Percentiles rank a stretch among this genome's conserved stretches.
These are phyloP conservation scores for Dissostichus mawsoni DNA, from an alignment of 2,113 vertebrate species.

Conservation along the genomic window DNA sequence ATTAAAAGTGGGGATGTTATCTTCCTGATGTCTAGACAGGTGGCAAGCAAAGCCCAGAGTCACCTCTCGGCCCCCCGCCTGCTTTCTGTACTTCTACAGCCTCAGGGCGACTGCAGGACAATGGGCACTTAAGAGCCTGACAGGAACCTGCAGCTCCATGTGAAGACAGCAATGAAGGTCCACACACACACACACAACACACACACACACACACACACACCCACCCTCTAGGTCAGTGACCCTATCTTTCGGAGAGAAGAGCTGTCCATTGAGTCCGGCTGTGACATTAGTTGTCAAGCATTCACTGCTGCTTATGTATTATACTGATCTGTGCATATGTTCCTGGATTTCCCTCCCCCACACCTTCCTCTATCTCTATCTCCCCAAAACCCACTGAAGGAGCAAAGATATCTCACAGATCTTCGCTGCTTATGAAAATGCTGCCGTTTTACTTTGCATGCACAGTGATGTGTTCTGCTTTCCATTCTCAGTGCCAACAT, in stretches of 20 bases:
- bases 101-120: conserved; percentile 65
- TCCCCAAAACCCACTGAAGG: conserved; percentile 1
- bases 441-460: conserved; percentile 35
- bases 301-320: conserved; percentile 42
- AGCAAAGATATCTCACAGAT: conserved; percentile 34
- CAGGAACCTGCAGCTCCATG: conserved; percentile 56
- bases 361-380: background rate
- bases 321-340: conserved; percentile 52
- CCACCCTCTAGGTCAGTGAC: conserved; percentile 64
- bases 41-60: conserved; percentile 65
- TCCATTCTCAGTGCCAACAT: background rate
- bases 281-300: conserved; percentile 53
- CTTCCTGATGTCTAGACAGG: conserved; percentile 77
- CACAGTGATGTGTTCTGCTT: conserved; percentile 8
- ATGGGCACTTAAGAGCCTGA: conserved; percentile 63
- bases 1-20: conserved; percentile 73
- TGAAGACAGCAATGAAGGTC: conserved; percentile 38
- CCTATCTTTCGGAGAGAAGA: conserved; percentile 52
- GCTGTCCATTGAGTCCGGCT: conserved; percentile 44
- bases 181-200: conserved; percentile 21
- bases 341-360: conserved; percentile 13
- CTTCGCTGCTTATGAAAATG: conserved; percentile 5
- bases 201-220: background rate
- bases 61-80: conserved; percentile 39
- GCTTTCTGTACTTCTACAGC: conserved; percentile 43